Evolutionary conservation across 2,797 vertebrate species (phyloP).

Genomic region (Molossus alvarezi): DNA sequence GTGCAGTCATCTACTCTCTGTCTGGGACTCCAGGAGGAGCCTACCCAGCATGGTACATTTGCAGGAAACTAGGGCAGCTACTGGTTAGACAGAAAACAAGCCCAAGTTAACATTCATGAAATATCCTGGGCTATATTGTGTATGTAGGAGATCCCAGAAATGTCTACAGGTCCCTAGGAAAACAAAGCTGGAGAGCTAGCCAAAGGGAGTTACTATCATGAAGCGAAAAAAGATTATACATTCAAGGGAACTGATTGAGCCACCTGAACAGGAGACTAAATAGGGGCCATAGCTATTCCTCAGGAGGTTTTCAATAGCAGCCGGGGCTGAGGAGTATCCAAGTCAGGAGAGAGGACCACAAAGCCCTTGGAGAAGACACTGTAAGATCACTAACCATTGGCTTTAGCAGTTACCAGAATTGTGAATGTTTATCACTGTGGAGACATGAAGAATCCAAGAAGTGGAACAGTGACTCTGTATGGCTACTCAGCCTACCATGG

Average conservation of each 20-base stretch:
- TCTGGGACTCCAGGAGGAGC: not conserved
- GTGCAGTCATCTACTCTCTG: not conserved
- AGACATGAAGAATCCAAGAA: constrained; percentile 6
- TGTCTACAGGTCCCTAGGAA: not conserved
- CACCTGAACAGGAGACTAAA: constrained; percentile 2
- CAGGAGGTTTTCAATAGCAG: not conserved
- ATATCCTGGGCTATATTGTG: not conserved
- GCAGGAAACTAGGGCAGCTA: not conserved
- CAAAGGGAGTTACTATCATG: not conserved
- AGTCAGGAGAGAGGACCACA: not conserved
- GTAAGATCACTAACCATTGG: not conserved
- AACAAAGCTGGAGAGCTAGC: not conserved
- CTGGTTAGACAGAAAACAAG: not conserved
- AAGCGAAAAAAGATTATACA: not conserved
- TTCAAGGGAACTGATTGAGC: not conserved
- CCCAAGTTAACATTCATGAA: not conserved
- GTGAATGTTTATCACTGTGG: not conserved
- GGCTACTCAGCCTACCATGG: not conserved
- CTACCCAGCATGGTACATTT: rapidly evolving
- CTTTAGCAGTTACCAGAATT: constrained; percentile 8
- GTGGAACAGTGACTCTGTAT: not conserved
- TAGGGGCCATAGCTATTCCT: not conserved
- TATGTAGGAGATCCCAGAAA: not conserved
- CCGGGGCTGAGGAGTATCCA: not conserved
- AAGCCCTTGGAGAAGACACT: not conserved